phyloP scores from a whole-genome alignment of 2,888 invertebrate genomes.

The Apotomis betuletana region DNA sequence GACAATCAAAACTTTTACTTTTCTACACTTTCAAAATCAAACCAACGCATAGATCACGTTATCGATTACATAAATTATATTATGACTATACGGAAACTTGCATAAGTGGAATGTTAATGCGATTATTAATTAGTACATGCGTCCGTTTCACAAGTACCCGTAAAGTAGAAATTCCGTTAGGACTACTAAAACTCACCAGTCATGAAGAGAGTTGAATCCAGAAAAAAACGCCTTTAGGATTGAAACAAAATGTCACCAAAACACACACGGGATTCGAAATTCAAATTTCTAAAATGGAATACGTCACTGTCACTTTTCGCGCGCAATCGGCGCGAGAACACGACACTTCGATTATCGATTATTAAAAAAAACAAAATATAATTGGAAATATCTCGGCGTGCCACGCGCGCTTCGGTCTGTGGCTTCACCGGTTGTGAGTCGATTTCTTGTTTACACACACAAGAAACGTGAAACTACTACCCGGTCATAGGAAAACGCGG shows the following conservation, averaged over 20 bases:
- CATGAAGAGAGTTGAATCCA: conserved; percentile 36
- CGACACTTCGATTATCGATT: conserved; percentile 49
- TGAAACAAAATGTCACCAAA: conserved; percentile 27
- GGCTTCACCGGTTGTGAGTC: conserved; percentile 75
- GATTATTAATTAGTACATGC: conserved; percentile 33
- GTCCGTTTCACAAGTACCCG: conserved; percentile 41
- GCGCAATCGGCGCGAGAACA: conserved; percentile 61
- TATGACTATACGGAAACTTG: conserved; percentile 54
- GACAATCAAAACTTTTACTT: conserved; percentile 76
- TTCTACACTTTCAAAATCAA: conserved; percentile 56
- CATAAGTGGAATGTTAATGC: conserved; percentile 47
- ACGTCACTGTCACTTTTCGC: conserved; percentile 39
- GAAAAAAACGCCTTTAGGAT: conserved; percentile 30
- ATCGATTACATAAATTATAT: conserved; percentile 55
- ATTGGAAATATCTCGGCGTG: conserved; percentile 66
- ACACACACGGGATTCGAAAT: conserved; percentile 29
- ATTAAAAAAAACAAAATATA: conserved; percentile 48
- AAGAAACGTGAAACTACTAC: conserved; percentile 58
- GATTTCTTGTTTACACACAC: conserved; percentile 73
- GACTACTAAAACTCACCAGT: conserved; percentile 32
- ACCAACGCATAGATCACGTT: conserved; percentile 46
- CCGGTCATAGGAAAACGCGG: conserved; percentile 66
- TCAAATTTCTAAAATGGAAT: conserved; percentile 29
- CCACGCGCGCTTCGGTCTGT: conserved; percentile 74
- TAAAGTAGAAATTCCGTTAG: conserved; percentile 20